Conservation (phyloP, 2,113 vertebrate species). For the Coturnix japonica region DNA sequence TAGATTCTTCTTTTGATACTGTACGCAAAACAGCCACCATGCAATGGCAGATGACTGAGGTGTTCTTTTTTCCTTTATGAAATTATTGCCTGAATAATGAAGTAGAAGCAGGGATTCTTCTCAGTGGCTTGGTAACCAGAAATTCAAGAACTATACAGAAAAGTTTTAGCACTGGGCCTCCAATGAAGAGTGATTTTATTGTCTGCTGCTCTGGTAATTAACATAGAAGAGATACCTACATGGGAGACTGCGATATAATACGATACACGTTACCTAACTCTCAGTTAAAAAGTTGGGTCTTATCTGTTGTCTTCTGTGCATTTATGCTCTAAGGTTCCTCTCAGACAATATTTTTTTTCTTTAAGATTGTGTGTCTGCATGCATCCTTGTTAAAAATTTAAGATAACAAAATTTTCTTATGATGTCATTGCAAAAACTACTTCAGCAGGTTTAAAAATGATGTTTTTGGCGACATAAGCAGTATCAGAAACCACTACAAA, state of each 20-base stretch:
- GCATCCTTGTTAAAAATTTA: not conserved
- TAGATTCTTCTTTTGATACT: not conserved
- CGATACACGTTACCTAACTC: conserved; percentile 1
- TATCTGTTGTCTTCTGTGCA: not conserved
- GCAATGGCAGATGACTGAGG: not conserved
- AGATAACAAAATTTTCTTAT: not conserved
- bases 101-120: not conserved
- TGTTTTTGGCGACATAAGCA: conserved; percentile 63
- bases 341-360: not conserved
- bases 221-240: not conserved
- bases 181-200: not conserved
- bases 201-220: conserved; percentile 29
- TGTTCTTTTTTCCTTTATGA: not conserved
- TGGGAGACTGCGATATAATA: not conserved
- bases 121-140: not conserved
- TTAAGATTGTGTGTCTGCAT: not conserved
- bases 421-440: conserved; percentile 60
- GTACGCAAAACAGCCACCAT: not conserved
- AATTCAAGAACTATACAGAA: conserved; percentile 4
- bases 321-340: not conserved
- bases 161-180: not conserved
- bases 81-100: not conserved
- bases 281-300: not conserved
- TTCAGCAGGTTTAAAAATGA: conserved; percentile 65
- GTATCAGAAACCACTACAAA: conserved; percentile 49